Evolutionary conservation across 2,113 vertebrate genomes (phyloP).

Genomic region (Bungarus multicinctus): DNA sequence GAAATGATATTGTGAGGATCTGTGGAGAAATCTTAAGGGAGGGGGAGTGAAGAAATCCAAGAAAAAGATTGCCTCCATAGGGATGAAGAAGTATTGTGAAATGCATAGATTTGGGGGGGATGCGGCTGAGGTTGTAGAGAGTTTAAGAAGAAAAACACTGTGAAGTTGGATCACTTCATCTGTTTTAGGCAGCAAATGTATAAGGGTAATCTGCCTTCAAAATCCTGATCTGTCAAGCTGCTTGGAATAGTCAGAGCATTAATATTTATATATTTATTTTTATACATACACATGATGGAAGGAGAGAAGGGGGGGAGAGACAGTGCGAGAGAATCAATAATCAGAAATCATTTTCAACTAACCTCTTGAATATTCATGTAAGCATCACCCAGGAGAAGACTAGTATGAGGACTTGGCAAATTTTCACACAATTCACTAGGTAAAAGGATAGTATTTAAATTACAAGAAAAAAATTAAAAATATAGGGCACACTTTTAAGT

Average conservation of each 20-base stretch:
- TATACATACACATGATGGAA: not conserved
- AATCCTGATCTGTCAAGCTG: not conserved
- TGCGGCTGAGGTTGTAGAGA: not conserved
- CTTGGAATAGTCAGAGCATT: not conserved
- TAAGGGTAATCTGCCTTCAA: not conserved
- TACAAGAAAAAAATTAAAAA: not conserved
- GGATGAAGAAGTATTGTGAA: not conserved
- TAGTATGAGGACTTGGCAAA: slow-evolving; percentile 67
- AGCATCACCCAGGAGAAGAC: slow-evolving; percentile 73
- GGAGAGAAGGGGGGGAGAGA: not conserved
- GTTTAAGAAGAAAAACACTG: not conserved
- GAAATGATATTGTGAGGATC: not conserved
- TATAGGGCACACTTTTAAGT: not conserved
- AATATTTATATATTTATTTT: not conserved
- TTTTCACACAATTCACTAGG: slow-evolving; percentile 72
- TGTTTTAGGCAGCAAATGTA: not conserved
- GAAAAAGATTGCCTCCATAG: not conserved
- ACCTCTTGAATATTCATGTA: slow-evolving; percentile 80
- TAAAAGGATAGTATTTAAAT: slow-evolving; percentile 6
- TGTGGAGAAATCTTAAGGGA: not conserved
- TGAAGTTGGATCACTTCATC: not conserved
- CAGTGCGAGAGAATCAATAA: not conserved
- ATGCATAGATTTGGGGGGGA: not conserved
- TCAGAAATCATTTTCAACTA: not conserved
- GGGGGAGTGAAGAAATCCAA: not conserved